Evolutionary conservation across 2,113 vertebrate species (phyloP).

Genomic region (Oryzias woworae): DNA sequence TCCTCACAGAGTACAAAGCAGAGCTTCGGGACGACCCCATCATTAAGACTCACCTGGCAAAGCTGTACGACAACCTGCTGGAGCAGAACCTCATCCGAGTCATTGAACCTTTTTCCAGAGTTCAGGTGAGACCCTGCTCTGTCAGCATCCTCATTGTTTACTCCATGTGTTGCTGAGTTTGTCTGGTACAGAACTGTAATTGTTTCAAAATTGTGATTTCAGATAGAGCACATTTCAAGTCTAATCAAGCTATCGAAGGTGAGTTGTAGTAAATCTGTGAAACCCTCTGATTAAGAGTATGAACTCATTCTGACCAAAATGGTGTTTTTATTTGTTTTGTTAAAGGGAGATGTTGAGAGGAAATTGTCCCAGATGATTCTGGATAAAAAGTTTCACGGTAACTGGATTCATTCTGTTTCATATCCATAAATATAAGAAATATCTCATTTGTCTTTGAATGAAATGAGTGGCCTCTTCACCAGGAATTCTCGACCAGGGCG

Average conservation of each 20-base stretch:
- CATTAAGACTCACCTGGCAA: slow-evolving; percentile 95
- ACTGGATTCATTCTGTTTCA: slow-evolving; percentile 1
- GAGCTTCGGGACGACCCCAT: slow-evolving; percentile 97
- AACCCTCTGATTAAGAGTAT: too few species aligned
- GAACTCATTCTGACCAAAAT: too few species aligned
- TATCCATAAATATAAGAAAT: not conserved
- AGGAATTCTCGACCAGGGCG: slow-evolving; percentile 99
- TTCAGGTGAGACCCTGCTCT: slow-evolving; percentile 80
- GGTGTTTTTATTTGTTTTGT: not conserved
- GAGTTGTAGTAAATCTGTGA: slow-evolving; percentile 31
- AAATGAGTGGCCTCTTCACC: not conserved
- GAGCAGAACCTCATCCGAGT: slow-evolving; percentile 98
- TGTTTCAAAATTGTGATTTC: slow-evolving; percentile 31
- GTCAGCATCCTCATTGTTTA: not conserved
- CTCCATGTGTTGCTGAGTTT: not conserved
- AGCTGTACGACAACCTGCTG: slow-evolving; percentile 95
- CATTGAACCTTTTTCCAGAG: slow-evolving; percentile 98
- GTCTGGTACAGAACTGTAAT: not conserved
- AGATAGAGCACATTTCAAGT: slow-evolving; percentile 98
- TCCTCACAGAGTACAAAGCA: slow-evolving; percentile 93
- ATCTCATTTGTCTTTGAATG: not conserved
- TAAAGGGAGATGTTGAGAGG: slow-evolving; percentile 93
- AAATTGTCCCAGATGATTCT: slow-evolving; percentile 99
- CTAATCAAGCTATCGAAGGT: slow-evolving; percentile 99
- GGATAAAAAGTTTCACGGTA: slow-evolving; percentile 99